Conservation (phyloP, 1,140 invertebrate genomes). For the Paraescarpia echinospica region DNA sequence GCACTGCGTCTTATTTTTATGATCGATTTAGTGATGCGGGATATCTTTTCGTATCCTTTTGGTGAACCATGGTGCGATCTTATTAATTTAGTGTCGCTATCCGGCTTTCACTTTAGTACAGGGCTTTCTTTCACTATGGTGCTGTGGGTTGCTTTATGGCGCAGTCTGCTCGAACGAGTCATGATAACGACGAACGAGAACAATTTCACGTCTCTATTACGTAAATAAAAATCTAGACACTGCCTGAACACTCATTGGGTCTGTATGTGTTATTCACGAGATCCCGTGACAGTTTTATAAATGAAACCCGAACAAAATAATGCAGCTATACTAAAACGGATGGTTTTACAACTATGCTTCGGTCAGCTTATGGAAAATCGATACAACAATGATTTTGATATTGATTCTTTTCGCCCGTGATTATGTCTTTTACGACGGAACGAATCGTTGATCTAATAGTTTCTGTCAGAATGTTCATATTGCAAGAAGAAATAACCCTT, state of each 20-base stretch:
- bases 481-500: neutral
- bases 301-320: neutral
- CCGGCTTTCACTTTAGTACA: neutral
- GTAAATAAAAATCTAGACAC: neutral
- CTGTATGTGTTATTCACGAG: neutral
- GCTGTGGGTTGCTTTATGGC: neutral
- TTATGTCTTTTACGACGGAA: conserved; percentile 1
- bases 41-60: neutral
- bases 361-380: neutral
- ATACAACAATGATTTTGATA: neutral
- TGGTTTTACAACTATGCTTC: neutral
- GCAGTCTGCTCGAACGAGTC: neutral
- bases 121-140: neutral
- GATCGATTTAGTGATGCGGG: neutral
- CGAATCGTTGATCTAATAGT: neutral
- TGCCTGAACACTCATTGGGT: neutral
- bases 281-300: neutral
- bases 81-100: neutral
- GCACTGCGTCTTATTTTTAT: neutral
- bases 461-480: neutral
- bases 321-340: neutral
- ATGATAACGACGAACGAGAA: neutral
- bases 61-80: neutral
- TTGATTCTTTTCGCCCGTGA: neutral
- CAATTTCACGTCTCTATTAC: neutral